Evolutionary conservation across 2,888 invertebrate species (phyloP).

Genomic region (Caenorhabditis sp.): DNA sequence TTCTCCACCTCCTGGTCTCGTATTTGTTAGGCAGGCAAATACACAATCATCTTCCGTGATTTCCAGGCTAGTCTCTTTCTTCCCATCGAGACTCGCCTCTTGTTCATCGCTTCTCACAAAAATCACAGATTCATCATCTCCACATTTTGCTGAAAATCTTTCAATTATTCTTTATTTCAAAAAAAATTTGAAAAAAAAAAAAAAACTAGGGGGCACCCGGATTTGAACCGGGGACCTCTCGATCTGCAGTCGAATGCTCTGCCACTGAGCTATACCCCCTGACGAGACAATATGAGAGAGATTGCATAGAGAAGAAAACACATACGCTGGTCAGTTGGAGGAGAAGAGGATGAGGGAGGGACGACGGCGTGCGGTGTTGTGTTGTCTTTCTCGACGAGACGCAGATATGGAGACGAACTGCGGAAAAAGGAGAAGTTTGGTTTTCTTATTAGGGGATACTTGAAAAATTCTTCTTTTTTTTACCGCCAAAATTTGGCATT

Average conservation of each 20-base stretch:
- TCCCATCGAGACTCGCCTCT: conserved; percentile 6
- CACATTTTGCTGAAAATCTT: conserved; percentile 20
- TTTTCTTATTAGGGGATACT: too few relatives aligned
- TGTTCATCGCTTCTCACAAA: conserved; percentile 29
- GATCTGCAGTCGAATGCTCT: conserved; percentile 71
- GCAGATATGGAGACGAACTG: conserved; percentile 22
- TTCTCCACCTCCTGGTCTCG: conserved; percentile 22
- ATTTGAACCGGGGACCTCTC: conserved; percentile 69
- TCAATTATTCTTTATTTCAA: too few relatives aligned
- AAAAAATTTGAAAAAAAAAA: conserved; percentile 8
- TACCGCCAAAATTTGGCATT: too few relatives aligned
- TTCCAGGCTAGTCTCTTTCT: conserved; percentile 10
- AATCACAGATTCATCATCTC: conserved; percentile 18
- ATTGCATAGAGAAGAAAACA: not conserved
- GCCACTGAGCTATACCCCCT: conserved; percentile 69
- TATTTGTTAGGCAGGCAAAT: conserved; percentile 38
- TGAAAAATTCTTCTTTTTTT: too few relatives aligned
- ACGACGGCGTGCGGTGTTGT: conserved; percentile 6
- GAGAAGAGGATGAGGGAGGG: not conserved
- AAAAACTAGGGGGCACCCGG: conserved; percentile 63
- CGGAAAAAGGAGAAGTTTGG: too few relatives aligned
- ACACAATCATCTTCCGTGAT: conserved; percentile 44
- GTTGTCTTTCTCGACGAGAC: conserved; percentile 37
- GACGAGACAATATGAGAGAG: not conserved
- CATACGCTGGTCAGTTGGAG: not conserved